phyloP scores from a whole-genome alignment of 2,888 invertebrate species.

The Cerceris rybyensis region DNA sequence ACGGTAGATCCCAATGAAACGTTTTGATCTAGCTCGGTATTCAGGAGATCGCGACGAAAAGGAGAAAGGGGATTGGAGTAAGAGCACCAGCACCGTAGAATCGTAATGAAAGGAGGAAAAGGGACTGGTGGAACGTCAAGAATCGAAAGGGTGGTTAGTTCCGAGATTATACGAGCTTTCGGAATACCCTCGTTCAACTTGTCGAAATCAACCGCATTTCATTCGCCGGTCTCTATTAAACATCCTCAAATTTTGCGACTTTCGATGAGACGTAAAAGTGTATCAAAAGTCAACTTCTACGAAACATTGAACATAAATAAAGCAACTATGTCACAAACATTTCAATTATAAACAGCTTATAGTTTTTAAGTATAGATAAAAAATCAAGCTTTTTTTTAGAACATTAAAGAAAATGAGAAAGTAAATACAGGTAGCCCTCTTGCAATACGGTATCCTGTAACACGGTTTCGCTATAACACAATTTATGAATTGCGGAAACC shows the following conservation, averaged over 20 bases:
- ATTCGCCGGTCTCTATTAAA: conserved; percentile 26
- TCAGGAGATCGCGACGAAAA: conserved; percentile 35
- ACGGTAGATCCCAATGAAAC: conserved; percentile 23
- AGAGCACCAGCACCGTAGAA: conserved; percentile 37
- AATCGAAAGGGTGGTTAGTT: conserved; percentile 56
- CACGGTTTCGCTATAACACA: no score
- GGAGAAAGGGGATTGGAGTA: conserved; percentile 43
- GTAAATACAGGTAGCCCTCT: no score
- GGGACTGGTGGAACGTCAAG: conserved; percentile 45
- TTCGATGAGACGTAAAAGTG: not conserved
- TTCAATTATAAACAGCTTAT: no score
- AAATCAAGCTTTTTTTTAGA: no score
- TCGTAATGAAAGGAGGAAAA: conserved; percentile 55
- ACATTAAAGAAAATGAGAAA: no score
- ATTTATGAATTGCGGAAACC: no score
- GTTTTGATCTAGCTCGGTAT: conserved; percentile 45
- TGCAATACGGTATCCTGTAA: no score
- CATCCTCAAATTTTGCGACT: conserved; percentile 1
- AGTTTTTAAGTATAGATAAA: no score
- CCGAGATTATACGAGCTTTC: conserved; percentile 58
- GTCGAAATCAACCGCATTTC: conserved; percentile 30
- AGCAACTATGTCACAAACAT: no score
- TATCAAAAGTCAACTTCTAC: no score
- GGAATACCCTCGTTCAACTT: conserved; percentile 27
- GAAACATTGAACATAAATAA: no score